Percentiles rank a stretch among this genome's conserved stretches.
Conservation (phyloP, 1,140 invertebrate species). For the Drosophila trapezifrons region DNA sequence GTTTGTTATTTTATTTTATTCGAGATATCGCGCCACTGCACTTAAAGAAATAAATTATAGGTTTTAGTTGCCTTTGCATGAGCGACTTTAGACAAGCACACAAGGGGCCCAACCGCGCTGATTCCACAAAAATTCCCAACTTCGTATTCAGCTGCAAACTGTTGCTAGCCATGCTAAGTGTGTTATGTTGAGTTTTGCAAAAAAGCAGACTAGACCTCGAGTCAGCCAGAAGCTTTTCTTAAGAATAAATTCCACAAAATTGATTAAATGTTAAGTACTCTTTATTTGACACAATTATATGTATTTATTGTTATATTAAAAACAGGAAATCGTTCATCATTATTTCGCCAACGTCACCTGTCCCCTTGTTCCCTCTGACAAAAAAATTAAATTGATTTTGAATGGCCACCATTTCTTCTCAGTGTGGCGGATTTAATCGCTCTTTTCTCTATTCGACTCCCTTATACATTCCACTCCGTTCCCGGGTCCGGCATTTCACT, state of each 20-base stretch:
- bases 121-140: neutral
- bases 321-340: too few species aligned
- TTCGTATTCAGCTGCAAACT: neutral
- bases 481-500: slow-evolving; percentile 50
- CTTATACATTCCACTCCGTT: slow-evolving; percentile 20
- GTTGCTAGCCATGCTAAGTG: neutral
- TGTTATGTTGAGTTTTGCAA: neutral
- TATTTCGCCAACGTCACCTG: too few species aligned
- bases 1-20: slow-evolving; percentile 78
- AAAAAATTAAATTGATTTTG: neutral
- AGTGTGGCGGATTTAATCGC: slow-evolving; percentile 10
- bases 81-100: too few species aligned
- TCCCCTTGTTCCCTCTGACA: too few species aligned
- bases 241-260: too few species aligned
- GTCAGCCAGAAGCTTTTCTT: too few species aligned
- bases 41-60: neutral
- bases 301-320: too few species aligned
- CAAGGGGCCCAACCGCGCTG: too few species aligned
- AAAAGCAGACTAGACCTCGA: too few species aligned
- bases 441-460: slow-evolving; percentile 23
- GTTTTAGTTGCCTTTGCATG: neutral
- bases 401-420: neutral
- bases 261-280: too few species aligned
- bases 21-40: slow-evolving; percentile 23
- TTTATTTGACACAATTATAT: too few species aligned